Percentiles rank a stretch among this genome's conserved stretches.
Conservation (phyloP, 35 echinoderm and acorn worm species). For the Diadema setosum region DNA sequence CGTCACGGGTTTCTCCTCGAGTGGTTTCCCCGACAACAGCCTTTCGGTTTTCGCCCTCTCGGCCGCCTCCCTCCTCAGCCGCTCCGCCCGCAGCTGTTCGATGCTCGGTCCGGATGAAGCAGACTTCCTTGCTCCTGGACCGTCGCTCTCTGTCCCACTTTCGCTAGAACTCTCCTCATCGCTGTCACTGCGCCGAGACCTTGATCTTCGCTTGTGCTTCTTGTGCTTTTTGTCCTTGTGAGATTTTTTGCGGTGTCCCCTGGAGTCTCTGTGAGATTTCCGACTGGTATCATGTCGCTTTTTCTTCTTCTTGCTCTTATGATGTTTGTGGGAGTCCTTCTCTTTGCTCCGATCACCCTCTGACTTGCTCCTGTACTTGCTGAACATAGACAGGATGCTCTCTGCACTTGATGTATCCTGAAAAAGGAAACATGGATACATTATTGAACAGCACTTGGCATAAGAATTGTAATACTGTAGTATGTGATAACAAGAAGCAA, state of each 20-base stretch:
- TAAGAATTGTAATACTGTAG: not conserved
- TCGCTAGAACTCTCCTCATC: not conserved
- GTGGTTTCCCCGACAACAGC: slow-evolving; percentile 67
- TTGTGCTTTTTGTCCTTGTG: slow-evolving; percentile 41
- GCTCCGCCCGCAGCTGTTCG: slow-evolving; percentile 76
- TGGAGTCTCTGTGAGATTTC: not conserved
- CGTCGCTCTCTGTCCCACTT: not conserved
- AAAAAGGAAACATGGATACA: not conserved
- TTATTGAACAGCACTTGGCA: too few relatives aligned
- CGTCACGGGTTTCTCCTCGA: not conserved
- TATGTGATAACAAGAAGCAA: too few relatives aligned
- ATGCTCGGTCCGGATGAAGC: slow-evolving; percentile 1
- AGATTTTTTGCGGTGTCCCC: not conserved
- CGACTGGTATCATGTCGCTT: slow-evolving; percentile 4
- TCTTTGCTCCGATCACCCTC: not conserved
- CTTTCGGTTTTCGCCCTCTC: slow-evolving; percentile 37
- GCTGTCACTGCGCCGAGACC: not conserved
- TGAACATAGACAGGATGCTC: not conserved
- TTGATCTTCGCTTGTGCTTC: not conserved
- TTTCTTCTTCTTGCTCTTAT: slow-evolving; percentile 41
- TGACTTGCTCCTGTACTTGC: slow-evolving; percentile 4
- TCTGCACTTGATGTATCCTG: not conserved
- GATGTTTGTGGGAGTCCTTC: slow-evolving; percentile 18
- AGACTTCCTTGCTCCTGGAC: not conserved
- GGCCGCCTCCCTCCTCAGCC: slow-evolving; percentile 66